Evolutionary conservation across 2,113 vertebrate species (phyloP), one percentile per base, ranked within the genome.

Genomic region (Myxocyprinus asiaticus): DNA sequence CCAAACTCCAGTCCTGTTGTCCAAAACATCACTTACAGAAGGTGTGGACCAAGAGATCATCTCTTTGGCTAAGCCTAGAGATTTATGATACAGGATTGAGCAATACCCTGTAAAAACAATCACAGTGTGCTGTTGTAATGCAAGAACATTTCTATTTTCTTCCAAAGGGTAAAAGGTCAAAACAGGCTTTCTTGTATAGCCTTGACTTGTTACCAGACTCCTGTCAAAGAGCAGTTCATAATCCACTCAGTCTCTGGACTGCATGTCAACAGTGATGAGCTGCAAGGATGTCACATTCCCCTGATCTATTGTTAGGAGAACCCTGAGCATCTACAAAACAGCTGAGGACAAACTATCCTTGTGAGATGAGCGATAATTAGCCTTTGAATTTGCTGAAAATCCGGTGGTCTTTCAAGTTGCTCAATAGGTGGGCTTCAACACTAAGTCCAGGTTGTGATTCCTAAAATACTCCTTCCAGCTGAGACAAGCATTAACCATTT

Each of bases 21-120:
- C 67, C 61, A 82, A 43, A 56, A 56, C 47, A 43, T 42, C 67
- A 44, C 61, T 71, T 77, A 33, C 22, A 78, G 5, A 47, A 71
- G 67, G 42, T 73, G 62, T 77, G 53, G 51, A 61, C 55, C 70
- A 44, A 63, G 81, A 82, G 12, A 61, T 42, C n/a, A 53, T 53
- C 14, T 63, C 17, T 82, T 50, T 22, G 17, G 15, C 17, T 75
- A 9, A 82, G 50, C 78, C 5, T 48, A 1, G 4, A 67, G 48
- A 17, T n/a, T 15, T 44, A 53, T 44, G 22, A 42, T 59, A 9
- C n/a, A 63, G 2, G 59, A 47, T 76, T 17, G 59, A 7, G 71
- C 50, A 76, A 64, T 50, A 58, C 14, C 43, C 33, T 6, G 12
- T 63, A 58, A 64, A 67, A 79, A 50, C 5, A 67, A 58, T 53